phyloP scores from a whole-genome alignment of 1,140 invertebrate species.

The Eupeodes corollae region DNA sequence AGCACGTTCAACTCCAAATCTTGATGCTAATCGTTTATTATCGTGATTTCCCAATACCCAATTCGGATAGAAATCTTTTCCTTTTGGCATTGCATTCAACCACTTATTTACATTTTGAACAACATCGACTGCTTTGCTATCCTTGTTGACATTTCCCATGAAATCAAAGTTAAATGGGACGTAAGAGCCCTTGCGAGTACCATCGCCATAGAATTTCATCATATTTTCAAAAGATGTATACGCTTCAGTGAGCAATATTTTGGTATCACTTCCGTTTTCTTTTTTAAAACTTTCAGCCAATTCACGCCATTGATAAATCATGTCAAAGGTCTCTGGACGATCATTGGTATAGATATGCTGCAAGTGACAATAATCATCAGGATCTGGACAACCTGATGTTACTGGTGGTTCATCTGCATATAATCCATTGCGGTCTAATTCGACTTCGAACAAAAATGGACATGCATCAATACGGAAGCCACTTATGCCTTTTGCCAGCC shows the following conservation, averaged over 20 bases:
- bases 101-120: slow-evolving; percentile 43
- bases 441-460: slow-evolving; percentile 45
- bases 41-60: slow-evolving; percentile 61
- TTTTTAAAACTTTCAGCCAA: slow-evolving; percentile 44
- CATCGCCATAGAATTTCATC: slow-evolving; percentile 51
- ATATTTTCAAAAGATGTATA: slow-evolving; percentile 43
- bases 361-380: slow-evolving; percentile 44
- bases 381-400: slow-evolving; percentile 20
- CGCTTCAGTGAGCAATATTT: slow-evolving; percentile 52
- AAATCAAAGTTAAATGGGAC: slow-evolving; percentile 57
- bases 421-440: slow-evolving; percentile 38
- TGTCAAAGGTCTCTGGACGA: slow-evolving; percentile 45
- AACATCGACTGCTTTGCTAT: slow-evolving; percentile 44
- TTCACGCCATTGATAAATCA: slow-evolving; percentile 49
- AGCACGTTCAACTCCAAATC: slow-evolving; percentile 50
- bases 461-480: slow-evolving; percentile 58
- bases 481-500: slow-evolving; percentile 58
- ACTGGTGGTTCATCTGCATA: slow-evolving; percentile 49
- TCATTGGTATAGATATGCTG: slow-evolving; percentile 53
- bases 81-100: slow-evolving; percentile 44
- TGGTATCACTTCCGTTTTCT: slow-evolving; percentile 39
- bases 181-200: slow-evolving; percentile 43
- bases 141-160: slow-evolving; percentile 40
- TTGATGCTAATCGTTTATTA: slow-evolving; percentile 48
- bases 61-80: slow-evolving; percentile 34